phyloP scores from a whole-genome alignment of 2,797 vertebrate genomes.

The Gambusia yucatana region DNA sequence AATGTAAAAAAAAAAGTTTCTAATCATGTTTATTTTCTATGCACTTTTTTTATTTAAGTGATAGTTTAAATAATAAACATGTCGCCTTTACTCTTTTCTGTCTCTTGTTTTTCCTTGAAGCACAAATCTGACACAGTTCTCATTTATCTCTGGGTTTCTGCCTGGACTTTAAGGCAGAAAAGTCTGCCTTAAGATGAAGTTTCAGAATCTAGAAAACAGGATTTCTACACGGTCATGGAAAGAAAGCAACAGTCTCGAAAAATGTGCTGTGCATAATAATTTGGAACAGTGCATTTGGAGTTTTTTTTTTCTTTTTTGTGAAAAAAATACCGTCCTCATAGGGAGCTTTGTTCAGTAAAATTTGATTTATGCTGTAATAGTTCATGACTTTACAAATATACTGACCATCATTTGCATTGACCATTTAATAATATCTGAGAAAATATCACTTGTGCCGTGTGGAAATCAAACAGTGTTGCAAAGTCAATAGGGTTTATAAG shows the following conservation, averaged over 20 bases:
- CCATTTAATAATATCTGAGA: too few species aligned
- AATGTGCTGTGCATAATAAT: too few species aligned
- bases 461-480: neutral
- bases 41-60: slow-evolving; percentile 99
- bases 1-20: slow-evolving; percentile 99
- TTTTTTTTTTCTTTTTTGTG: too few species aligned
- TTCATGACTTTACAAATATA: too few species aligned
- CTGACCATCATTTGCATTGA: too few species aligned
- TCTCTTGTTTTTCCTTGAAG: slow-evolving; percentile 35
- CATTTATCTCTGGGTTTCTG: neutral
- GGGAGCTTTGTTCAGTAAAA: too few species aligned
- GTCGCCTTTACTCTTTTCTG: slow-evolving; percentile 91
- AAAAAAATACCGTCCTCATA: too few species aligned
- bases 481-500: neutral
- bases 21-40: slow-evolving; percentile 99
- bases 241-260: neutral
- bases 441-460: too few species aligned
- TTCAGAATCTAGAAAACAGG: neutral
- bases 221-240: neutral
- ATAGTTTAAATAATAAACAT: slow-evolving; percentile 99
- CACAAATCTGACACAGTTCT: too few species aligned
- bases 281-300: too few species aligned
- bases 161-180: neutral
- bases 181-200: neutral
- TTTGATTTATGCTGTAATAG: too few species aligned